phyloP scores from a whole-genome alignment of 2,797 vertebrate genomes.

The Gobionotothen gibberifrons region DNA sequence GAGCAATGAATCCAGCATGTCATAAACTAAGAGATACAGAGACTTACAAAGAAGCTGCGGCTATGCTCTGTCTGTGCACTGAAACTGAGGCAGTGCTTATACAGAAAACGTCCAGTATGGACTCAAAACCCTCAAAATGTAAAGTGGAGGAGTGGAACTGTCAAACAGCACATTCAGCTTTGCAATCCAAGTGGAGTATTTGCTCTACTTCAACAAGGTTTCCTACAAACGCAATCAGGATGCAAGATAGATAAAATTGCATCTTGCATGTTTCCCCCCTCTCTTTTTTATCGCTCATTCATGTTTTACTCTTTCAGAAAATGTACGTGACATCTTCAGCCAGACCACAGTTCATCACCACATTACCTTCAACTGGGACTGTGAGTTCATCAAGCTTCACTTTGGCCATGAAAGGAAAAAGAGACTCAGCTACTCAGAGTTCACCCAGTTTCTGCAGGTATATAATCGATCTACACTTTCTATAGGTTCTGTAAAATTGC shows the following conservation, averaged over 20 bases:
- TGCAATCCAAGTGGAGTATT: slow-evolving; percentile 58
- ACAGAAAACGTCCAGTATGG: slow-evolving; percentile 59
- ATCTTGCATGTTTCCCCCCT: slow-evolving; percentile 39
- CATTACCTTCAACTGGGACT: slow-evolving; percentile 98
- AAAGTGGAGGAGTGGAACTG: slow-evolving; percentile 44
- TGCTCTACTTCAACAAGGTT: slow-evolving; percentile 54
- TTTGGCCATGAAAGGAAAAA: slow-evolving; percentile 96
- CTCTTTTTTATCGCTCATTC: slow-evolving; percentile 46
- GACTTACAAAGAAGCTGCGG: slow-evolving; percentile 54
- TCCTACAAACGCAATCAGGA: slow-evolving; percentile 40
- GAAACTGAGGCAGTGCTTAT: slow-evolving; percentile 63
- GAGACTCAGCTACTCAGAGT: slow-evolving; percentile 93
- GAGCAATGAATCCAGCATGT: slow-evolving; percentile 57
- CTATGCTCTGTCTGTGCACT: slow-evolving; percentile 49
- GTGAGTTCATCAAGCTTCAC: slow-evolving; percentile 96
- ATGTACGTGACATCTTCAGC: slow-evolving; percentile 97
- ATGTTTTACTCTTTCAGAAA: slow-evolving; percentile 83
- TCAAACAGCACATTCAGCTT: slow-evolving; percentile 59
- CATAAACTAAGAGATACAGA: slow-evolving; percentile 47
- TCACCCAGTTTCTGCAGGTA: slow-evolving; percentile 98
- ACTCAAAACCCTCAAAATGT: slow-evolving; percentile 56
- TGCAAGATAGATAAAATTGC: slow-evolving; percentile 41
- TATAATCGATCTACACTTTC: not conserved
- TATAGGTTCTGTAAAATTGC: not conserved
- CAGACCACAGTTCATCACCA: slow-evolving; percentile 95